Evolutionary conservation across 2,888 invertebrate genomes (phyloP).

Genomic region (Philereme transversata): DNA sequence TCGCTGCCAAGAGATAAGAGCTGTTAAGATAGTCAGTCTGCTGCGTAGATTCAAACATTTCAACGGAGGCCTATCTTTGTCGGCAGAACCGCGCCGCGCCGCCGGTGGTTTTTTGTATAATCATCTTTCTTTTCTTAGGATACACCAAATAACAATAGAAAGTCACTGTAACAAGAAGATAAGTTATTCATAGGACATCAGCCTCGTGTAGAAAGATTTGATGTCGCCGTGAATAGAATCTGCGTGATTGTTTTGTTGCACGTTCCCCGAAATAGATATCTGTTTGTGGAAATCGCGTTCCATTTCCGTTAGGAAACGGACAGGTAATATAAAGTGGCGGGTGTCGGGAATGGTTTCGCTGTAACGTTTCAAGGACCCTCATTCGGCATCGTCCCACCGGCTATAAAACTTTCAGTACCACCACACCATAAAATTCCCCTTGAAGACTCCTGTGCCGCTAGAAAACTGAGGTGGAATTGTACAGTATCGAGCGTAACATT

Average conservation of each 20-base stretch:
- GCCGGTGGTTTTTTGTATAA: conserved; percentile 40
- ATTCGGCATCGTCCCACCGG: conserved; percentile 57
- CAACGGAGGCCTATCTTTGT: conserved; percentile 43
- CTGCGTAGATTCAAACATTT: conserved; percentile 47
- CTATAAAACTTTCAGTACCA: conserved; percentile 70
- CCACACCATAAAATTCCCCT: conserved; percentile 67
- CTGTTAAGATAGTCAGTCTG: conserved; percentile 47
- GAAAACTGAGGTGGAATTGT: conserved; percentile 41
- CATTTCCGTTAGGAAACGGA: conserved; percentile 47
- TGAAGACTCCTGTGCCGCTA: conserved; percentile 50
- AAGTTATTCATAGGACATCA: conserved; percentile 68
- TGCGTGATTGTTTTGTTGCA: conserved; percentile 43
- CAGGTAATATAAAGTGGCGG: conserved; percentile 52
- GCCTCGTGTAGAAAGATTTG: conserved; percentile 59
- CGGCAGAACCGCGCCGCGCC: conserved; percentile 35
- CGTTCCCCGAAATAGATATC: conserved; percentile 38
- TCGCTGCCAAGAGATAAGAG: conserved; percentile 57
- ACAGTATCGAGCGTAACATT: conserved; percentile 35
- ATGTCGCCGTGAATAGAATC: conserved; percentile 55
- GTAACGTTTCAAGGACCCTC: conserved; percentile 62
- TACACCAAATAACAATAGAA: conserved; percentile 54
- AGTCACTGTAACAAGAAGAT: conserved; percentile 60
- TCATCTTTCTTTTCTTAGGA: conserved; percentile 46
- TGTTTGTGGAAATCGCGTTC: conserved; percentile 43
- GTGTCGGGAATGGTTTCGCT: conserved; percentile 54